These are phyloP conservation scores for Anhinga rufa DNA, from an alignment of 2,113 vertebrate species.

Conservation along the genomic window DNA sequence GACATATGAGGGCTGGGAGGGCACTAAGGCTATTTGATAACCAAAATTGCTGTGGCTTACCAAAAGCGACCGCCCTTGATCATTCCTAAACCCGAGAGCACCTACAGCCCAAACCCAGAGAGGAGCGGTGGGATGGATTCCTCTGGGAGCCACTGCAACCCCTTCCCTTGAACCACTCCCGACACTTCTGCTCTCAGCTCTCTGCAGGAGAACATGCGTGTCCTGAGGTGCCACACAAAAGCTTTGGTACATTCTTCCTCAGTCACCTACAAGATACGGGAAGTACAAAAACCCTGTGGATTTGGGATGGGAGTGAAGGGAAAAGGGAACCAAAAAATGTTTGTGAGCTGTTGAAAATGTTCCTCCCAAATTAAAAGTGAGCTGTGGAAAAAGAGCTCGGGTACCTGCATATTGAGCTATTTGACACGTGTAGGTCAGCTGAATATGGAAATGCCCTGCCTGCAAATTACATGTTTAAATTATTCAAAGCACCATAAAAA, in stretches of 20 bases:
- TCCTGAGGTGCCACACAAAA: neutral
- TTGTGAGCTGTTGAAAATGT: no score
- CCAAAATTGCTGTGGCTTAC: neutral
- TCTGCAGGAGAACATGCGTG: accelerated
- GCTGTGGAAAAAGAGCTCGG: neutral
- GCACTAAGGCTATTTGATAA: neutral
- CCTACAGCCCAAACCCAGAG: accelerated
- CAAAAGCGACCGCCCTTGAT: neutral
- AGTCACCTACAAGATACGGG: accelerated
- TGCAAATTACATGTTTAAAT: neutral
- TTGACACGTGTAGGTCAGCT: accelerated
- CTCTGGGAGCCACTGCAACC: neutral
- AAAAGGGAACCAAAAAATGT: neutral
- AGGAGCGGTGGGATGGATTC: neutral
- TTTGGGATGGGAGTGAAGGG: neutral
- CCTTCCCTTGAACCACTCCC: neutral
- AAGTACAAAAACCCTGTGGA: neutral
- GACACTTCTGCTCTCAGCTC: no score
- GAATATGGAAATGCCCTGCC: neutral
- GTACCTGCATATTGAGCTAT: neutral
- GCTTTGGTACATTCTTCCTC: accelerated
- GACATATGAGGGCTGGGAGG: accelerated
- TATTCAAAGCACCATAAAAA: accelerated
- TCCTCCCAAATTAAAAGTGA: neutral
- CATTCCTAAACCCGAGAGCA: no score